Evolutionary conservation across 2,113 vertebrate species (phyloP), one percentile per base, ranked within the genome.

Genomic region (Lophotis ruficrista): DNA sequence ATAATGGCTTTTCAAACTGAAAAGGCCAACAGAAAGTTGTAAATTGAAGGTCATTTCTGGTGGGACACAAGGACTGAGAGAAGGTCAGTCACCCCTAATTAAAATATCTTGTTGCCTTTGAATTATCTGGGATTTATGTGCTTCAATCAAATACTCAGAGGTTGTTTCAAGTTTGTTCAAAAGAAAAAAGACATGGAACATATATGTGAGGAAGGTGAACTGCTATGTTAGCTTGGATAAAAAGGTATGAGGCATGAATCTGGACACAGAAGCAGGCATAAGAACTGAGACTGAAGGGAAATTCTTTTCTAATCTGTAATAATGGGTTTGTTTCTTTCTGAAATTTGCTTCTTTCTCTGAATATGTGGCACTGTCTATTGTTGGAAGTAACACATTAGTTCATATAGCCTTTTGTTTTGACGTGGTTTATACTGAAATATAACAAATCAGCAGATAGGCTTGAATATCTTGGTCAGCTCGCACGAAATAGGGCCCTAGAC

Each of bases 21-120:
- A 98, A 98, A 98, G 96, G 96, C 91, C 93, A 96, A 85, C 57
- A 69, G 66, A 94, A 97, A 96, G 53, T 30, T 97, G 50, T 96
- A 97, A 97, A 98, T 66, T 83, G 60, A 97, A 98, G 93, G 96
- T 97, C 87, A 96, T 62, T 95, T 71, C 56, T 96, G n/a, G 72
- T 96, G 62, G 62, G 80, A 94, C 53, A 94, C 60, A 82, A 54
- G 79, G 80, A 96, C 61, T 85, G n/a, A 93, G 87, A 96, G 85
- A 76, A 96, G 80, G 84, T 96, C 94, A 95, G 72, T 35, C 70
- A 66, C 75, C 45, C 33, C 51, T 94, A 96, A 97, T 95, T 94
- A 97, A 97, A 95, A 81, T 58, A 90, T 60, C 22, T 88, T 38
- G 45, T 71, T 61, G 50, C 82, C 30, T 97, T 51, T 80, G 93